Evolutionary conservation across 2,113 vertebrate species (phyloP).

Genomic region (Rhadina sibilatrix): DNA sequence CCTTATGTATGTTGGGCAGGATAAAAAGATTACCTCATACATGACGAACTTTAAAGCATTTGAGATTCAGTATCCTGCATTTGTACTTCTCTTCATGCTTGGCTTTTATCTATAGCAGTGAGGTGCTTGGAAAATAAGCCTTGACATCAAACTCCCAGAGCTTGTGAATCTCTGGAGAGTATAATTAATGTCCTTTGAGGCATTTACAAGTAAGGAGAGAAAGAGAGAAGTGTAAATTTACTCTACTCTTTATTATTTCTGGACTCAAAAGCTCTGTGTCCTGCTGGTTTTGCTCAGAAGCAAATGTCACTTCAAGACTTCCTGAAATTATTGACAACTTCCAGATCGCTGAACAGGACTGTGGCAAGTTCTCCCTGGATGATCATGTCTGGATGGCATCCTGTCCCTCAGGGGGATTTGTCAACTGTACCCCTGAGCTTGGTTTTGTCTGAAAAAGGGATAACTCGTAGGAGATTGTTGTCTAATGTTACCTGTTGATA

Average conservation of each 20-base stretch:
- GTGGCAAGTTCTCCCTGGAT: neutral
- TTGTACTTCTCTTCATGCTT: neutral
- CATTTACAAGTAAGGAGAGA: slow-evolving; percentile 16
- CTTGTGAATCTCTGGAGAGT: slow-evolving; percentile 2
- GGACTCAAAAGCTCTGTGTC: neutral
- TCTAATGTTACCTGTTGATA: neutral
- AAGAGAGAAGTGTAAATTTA: neutral
- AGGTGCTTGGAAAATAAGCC: neutral
- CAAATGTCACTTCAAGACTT: neutral
- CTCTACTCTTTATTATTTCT: neutral
- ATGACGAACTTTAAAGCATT: neutral
- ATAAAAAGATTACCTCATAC: neutral
- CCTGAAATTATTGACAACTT: neutral
- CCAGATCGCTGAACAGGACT: neutral
- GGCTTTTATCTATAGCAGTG: slow-evolving; percentile 8
- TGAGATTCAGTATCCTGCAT: neutral
- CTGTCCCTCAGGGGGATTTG: neutral
- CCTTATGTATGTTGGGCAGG: neutral
- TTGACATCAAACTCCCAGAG: neutral
- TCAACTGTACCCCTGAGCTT: neutral
- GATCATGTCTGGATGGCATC: neutral
- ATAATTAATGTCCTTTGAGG: slow-evolving; percentile 42
- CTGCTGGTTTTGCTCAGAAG: neutral
- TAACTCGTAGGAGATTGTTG: neutral
- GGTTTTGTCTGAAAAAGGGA: neutral